A percentile compares a stretch with the other conserved stretches of the same genome.
phyloP scores from a whole-genome alignment of 2,797 vertebrate species.

The Propithecus perrieri region DNA sequence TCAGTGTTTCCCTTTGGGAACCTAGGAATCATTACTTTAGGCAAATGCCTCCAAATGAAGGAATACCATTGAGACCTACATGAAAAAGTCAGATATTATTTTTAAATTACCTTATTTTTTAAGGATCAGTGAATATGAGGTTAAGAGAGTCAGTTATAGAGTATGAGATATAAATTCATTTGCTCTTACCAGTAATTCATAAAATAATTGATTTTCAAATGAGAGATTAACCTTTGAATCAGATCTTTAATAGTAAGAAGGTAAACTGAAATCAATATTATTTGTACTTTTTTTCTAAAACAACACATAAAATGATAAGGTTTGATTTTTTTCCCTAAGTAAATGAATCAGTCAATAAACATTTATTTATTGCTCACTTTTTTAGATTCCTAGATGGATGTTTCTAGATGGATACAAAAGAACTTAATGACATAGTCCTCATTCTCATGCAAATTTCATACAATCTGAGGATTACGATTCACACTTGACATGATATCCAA shows the following conservation, averaged over 20 bases:
- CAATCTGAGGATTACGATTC: background rate
- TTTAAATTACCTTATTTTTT: background rate
- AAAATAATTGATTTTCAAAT: background rate
- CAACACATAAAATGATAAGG: background rate
- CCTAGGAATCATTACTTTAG: background rate
- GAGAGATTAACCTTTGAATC: background rate
- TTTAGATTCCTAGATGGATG: background rate
- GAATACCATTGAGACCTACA: background rate
- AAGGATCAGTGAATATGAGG: background rate
- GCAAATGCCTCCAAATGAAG: background rate
- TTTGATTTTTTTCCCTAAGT: background rate
- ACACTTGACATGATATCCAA: background rate
- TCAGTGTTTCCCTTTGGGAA: background rate
- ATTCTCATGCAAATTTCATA: background rate
- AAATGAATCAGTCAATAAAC: background rate
- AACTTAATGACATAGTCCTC: background rate
- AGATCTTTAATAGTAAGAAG: background rate
- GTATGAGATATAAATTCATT: background rate
- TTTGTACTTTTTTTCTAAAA: background rate
- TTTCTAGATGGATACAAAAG: background rate
- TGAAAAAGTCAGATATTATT: background rate
- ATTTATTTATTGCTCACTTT: background rate
- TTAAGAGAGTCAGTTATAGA: background rate
- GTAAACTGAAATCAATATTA: background rate
- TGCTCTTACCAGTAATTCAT: background rate